These are phyloP conservation scores for Trilocha varians DNA, from an alignment of 2,888 invertebrate species.

Conservation along the genomic window DNA sequence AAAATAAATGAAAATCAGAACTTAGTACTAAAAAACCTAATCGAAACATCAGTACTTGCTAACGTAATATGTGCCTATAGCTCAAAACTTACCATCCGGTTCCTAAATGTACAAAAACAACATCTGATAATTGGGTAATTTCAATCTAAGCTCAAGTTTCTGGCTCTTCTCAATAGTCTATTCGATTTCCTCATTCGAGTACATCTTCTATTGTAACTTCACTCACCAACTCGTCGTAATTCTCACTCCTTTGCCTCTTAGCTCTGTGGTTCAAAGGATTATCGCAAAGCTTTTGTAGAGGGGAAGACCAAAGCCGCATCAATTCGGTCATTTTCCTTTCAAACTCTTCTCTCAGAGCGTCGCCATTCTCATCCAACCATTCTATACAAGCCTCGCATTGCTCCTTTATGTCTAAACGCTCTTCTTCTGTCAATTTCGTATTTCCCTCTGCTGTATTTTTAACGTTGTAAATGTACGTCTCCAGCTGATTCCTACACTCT, in stretches of 20 bases:
- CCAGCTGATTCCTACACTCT: constrained; percentile 46
- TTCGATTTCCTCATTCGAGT: background rate
- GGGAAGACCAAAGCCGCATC: constrained; percentile 33
- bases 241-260: constrained; percentile 32
- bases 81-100: too few species aligned
- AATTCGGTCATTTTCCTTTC: constrained; percentile 41
- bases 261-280: constrained; percentile 20
- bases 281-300: constrained; percentile 31
- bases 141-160: background rate
- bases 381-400: constrained; percentile 34
- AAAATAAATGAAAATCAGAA: too few species aligned
- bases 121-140: too few species aligned
- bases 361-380: constrained; percentile 42
- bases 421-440: constrained; percentile 25
- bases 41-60: too few species aligned
- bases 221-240: constrained; percentile 13
- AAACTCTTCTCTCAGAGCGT: constrained; percentile 40
- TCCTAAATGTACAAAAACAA: too few species aligned
- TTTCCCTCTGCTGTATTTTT: constrained; percentile 36
- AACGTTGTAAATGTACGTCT: constrained; percentile 40
- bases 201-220: constrained; percentile 17
- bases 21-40: too few species aligned
- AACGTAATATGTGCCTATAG: too few species aligned
- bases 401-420: constrained; percentile 26
- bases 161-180: background rate